Evolutionary conservation across 2,113 vertebrate genomes (phyloP), one percentile per base, ranked within the genome.

Genomic region (Diadophis punctatus): DNA sequence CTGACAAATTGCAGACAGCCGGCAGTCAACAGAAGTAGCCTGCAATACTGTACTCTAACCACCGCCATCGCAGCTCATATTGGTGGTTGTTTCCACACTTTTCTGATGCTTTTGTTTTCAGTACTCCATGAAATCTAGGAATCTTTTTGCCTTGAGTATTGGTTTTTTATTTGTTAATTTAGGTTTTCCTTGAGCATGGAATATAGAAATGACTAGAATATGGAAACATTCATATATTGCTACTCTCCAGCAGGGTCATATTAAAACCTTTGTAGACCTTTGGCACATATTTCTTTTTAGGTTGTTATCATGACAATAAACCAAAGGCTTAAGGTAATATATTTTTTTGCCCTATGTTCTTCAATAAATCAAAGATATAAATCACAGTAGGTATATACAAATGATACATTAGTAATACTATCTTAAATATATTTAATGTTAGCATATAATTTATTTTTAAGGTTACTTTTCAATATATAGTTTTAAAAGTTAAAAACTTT

Each of bases 41-140:
- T 48, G 48, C 48, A 48, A 4, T 48, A 48, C 48, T 48, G 48
- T 3, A 48, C 48, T 48, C 48, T 48, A 48, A 48, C 48, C 48
- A 48, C 7, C 48, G 48, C 48, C 48, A 48, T 4, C 4, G 7
- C 48, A 48, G 5, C 46, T 48, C 48, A 48, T 48, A 10, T 90
- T 87, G 92, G 48, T 93, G 46, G 2, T 1, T 91, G 2, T 53
- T 3, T 10, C 11, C 84, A 39, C 1, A 48, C 58, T 1, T 11
- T 92, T 91, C 60, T 52, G 23, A 80, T 80, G 53, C 85, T 91
- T 91, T 80, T 8, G 51, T 48, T 46, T 0, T 52, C 49, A 43
- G 1, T 2, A 11, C 0, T 23, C 46, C 0, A 1, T 55, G 53
- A 55, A n/a, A 39, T 34, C 53, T 89, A 53, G 2, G 1, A 0